Evolutionary conservation across 1,140 invertebrate genomes (phyloP), one percentile per base, ranked within the genome.

Genomic region (Cepaea nemoralis): DNA sequence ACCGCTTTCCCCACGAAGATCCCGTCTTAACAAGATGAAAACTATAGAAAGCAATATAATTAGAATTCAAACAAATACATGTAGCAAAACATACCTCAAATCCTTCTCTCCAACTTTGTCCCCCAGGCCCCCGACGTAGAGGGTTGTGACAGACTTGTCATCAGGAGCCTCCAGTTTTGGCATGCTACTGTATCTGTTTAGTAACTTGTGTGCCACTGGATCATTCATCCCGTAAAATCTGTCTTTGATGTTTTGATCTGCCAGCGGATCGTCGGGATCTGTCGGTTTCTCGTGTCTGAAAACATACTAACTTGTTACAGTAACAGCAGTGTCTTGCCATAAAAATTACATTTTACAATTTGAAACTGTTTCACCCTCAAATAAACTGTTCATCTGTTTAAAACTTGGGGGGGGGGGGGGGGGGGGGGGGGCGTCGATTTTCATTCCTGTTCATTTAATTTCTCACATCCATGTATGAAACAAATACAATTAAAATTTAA

Each of bases 201-300:
- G 95, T 35, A 99, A 92, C 91, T 99, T 99, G 86, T 99, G 97
- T 67, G 99, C 99, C 6, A 99, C 98, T 0, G 98, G 99, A 93
- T 99, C 99, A 92, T 99, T 99, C 0, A 96, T 95, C 66, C 99
- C 99, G 93, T 99, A 99, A 89, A 99, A 99, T 85, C 95, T 92
- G 93, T 99, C 99, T 90, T 98, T 98, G 78, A 99, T 99, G 90
- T 99, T 99, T 90, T 99, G 99, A 93, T 99, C 97, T 24, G 97
- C 97, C 3, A 99, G 91, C 14, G 99, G 98, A 93, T 99, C 99
- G 92, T 99, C 99, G 0, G 98, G 98, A 93, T 99, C 98, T 31
- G 97, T 99, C 1, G 99, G 99, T 89, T 99, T 99, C 90, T 99
- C 99, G 89, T 99, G 99, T 33, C 99, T 94, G 12, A 48, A 67